phyloP scores from a whole-genome alignment of 2,888 invertebrate species.

The Oscheius sp. region DNA sequence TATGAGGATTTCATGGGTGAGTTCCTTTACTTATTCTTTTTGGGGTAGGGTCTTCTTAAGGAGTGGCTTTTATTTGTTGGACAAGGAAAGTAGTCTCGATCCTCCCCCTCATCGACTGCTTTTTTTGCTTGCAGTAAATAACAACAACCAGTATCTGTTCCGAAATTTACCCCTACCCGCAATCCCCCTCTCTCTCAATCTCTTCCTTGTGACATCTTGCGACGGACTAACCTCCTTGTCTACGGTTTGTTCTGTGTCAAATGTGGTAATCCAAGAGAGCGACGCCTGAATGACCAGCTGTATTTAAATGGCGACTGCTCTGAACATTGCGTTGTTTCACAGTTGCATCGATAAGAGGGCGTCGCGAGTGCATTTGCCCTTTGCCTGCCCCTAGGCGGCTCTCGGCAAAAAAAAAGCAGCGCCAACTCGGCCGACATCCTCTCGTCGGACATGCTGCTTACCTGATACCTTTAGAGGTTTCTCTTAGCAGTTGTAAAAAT shows the following conservation, averaged over 20 bases:
- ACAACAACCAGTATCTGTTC: slow-evolving; percentile 3
- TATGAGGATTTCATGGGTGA: slow-evolving; percentile 45
- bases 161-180: background rate
- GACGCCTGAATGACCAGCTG: slow-evolving; percentile 6
- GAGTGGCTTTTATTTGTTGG: slow-evolving; percentile 18
- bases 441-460: background rate
- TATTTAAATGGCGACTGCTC: slow-evolving; percentile 22
- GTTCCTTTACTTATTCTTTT: background rate
- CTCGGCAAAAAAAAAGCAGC: slow-evolving; percentile 31
- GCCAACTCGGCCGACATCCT: slow-evolving; percentile 22
- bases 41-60: slow-evolving; percentile 8
- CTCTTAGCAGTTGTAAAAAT: too few relatives aligned
- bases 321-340: slow-evolving; percentile 28
- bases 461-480: too few relatives aligned
- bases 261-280: background rate
- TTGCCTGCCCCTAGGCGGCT: slow-evolving; percentile 37
- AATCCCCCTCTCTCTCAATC: background rate
- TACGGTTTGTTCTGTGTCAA: too few relatives aligned
- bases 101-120: slow-evolving; percentile 16
- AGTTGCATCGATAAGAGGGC: slow-evolving; percentile 37
- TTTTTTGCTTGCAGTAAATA: background rate
- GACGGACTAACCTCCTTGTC: background rate
- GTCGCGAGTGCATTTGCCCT: slow-evolving; percentile 37
- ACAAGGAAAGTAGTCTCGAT: slow-evolving; percentile 22
- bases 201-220: background rate